Percentiles rank a stretch among this genome's conserved stretches.
Conservation (phyloP, 2,113 vertebrate genomes). For the Narcine bancroftii region DNA sequence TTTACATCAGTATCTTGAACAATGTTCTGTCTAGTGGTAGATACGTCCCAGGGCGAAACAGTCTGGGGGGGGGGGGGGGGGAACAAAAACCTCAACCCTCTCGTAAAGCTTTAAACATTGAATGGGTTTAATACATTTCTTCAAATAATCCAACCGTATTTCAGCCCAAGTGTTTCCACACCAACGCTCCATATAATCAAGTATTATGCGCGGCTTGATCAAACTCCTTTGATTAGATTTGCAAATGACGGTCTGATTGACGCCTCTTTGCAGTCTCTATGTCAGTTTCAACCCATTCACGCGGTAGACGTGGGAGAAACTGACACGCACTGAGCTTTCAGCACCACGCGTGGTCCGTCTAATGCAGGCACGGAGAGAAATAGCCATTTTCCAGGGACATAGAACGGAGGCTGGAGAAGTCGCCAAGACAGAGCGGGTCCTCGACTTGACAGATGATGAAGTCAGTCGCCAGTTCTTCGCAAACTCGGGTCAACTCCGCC, state of each 20-base stretch:
- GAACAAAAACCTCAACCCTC: neutral
- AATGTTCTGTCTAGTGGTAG: too few relatives aligned
- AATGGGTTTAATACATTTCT: neutral
- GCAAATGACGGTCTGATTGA: neutral
- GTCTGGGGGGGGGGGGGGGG: too few relatives aligned
- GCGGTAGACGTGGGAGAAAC: neutral
- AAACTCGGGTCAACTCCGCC: neutral
- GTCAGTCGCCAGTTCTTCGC: constrained; percentile 12
- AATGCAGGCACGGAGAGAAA: neutral
- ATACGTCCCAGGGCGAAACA: neutral
- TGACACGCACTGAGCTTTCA: neutral
- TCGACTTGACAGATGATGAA: constrained; percentile 13
- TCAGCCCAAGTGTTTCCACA: neutral
- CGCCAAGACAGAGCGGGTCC: neutral
- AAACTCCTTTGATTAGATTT: neutral
- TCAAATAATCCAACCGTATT: neutral
- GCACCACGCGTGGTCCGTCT: neutral
- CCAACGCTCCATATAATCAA: neutral
- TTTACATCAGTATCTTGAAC: neutral
- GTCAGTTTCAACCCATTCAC: neutral
- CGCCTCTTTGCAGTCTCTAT: neutral
- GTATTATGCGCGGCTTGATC: neutral
- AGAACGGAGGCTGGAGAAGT: neutral
- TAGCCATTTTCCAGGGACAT: neutral
- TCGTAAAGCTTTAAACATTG: neutral